These are phyloP conservation scores for Mastigias papua DNA, from an alignment of 30 jellyfish, hydroid and myxozoan species.

Conservation along the genomic window DNA sequence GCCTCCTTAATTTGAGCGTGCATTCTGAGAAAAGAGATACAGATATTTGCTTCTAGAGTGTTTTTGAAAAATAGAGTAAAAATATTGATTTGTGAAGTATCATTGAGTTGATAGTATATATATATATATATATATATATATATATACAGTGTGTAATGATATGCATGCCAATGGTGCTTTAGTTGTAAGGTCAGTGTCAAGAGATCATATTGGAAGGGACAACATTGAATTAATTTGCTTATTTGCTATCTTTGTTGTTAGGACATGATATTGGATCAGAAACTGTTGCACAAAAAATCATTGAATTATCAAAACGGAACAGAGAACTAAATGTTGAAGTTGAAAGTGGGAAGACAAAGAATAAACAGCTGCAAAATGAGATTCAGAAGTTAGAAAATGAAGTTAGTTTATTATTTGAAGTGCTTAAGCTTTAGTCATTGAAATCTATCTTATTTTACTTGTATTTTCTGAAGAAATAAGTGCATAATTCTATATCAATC, in stretches of 20 bases:
- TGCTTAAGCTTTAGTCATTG: background rate
- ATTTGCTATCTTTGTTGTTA: background rate
- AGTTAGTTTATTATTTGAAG: slow-evolving; percentile 17
- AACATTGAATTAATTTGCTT: background rate
- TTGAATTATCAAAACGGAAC: slow-evolving; percentile 84
- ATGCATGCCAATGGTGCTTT: no score
- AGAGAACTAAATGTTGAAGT: slow-evolving; percentile 92
- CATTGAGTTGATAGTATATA: no score
- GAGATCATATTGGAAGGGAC: background rate
- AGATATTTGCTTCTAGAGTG: no score
- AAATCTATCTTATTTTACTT: no score
- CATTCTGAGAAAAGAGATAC: background rate
- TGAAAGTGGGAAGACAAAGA: slow-evolving; percentile 81
- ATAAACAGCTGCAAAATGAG: slow-evolving; percentile 66
- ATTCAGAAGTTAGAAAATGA: slow-evolving; percentile 67
- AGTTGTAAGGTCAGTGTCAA: background rate
- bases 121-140: no score
- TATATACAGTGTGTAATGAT: no score
- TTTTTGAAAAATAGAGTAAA: no score
- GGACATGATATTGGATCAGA: slow-evolving; percentile 90
- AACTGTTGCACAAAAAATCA: slow-evolving; percentile 94
- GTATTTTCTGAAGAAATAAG: no score
- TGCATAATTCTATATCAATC: no score
- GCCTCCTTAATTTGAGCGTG: background rate
- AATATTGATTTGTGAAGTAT: no score